Percentiles rank a stretch among this genome's conserved stretches.
Evolutionary conservation across 2,113 vertebrate genomes (phyloP).

Genomic region (Shinisaurus crocodilurus): DNA sequence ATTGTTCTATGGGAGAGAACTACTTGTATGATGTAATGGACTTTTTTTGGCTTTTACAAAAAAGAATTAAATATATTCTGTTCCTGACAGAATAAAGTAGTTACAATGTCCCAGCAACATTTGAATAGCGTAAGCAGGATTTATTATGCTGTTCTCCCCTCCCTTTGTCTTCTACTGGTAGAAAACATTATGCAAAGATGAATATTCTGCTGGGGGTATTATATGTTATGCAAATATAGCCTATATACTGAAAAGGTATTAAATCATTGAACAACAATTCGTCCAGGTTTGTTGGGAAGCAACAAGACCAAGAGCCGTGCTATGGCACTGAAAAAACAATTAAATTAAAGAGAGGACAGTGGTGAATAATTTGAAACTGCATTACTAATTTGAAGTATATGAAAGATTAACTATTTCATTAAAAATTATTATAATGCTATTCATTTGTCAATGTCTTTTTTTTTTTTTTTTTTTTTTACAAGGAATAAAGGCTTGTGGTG

Average conservation of each 20-base stretch:
- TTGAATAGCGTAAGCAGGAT: constrained; percentile 45
- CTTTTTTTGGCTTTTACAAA: constrained; percentile 21
- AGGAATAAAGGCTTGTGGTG: constrained; percentile 3
- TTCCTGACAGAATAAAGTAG: constrained; percentile 44
- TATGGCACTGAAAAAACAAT: not conserved
- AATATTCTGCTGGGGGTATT: constrained; percentile 15
- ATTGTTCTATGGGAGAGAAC: constrained; percentile 14
- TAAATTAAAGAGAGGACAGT: not conserved
- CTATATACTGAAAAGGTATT: constrained; percentile 36
- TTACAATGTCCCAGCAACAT: constrained; percentile 17
- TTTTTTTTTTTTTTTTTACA: too few relatives aligned
- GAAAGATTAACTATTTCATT: constrained; percentile 14
- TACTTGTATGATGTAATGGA: constrained; percentile 39
- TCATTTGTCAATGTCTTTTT: constrained; percentile 9
- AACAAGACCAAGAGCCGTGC: not conserved
- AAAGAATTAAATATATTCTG: constrained; percentile 36
- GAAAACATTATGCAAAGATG: constrained; percentile 36
- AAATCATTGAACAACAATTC: constrained; percentile 53
- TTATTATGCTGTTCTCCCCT: constrained; percentile 19
- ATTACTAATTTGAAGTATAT: constrained; percentile 12
- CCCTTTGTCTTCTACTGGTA: constrained; percentile 34
- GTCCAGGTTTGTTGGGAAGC: not conserved
- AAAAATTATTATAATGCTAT: constrained; percentile 3
- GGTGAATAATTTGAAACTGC: constrained; percentile 19
- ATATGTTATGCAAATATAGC: constrained; percentile 38